phyloP scores from a whole-genome alignment of 2,113 vertebrate genomes.

The Carassius carassius region DNA sequence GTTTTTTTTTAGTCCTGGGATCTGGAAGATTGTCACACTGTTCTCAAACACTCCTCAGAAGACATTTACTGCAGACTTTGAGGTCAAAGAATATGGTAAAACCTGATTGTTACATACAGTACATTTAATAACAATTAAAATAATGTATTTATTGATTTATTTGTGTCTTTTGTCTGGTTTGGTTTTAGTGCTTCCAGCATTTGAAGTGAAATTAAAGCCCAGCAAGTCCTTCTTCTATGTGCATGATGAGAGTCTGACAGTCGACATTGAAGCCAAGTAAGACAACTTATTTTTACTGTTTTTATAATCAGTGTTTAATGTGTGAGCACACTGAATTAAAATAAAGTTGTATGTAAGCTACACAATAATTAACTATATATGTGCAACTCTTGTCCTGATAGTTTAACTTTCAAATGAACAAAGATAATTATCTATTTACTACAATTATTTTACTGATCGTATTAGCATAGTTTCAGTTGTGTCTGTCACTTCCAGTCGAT shows the following conservation, averaged over 20 bases:
- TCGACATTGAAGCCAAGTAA: slow-evolving; percentile 67
- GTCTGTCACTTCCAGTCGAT: neutral
- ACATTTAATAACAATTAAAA: neutral
- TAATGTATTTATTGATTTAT: neutral
- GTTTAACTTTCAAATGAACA: neutral
- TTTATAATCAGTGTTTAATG: no score
- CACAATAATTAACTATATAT: neutral
- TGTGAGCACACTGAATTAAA: neutral
- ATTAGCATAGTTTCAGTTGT: neutral
- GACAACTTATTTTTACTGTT: neutral
- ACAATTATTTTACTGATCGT: neutral
- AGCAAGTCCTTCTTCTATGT: slow-evolving; percentile 76
- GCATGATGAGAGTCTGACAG: slow-evolving; percentile 61
- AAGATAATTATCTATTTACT: neutral
- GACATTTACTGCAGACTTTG: slow-evolving; percentile 59
- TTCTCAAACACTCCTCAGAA: slow-evolving; percentile 47
- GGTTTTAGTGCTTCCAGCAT: slow-evolving; percentile 61
- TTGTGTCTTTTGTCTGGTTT: neutral
- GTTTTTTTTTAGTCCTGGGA: slow-evolving; percentile 29
- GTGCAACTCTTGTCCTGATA: neutral
- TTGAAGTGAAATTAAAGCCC: slow-evolving; percentile 72
- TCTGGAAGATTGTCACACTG: slow-evolving; percentile 52
- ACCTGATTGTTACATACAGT: neutral
- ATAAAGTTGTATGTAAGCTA: neutral
- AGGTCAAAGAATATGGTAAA: slow-evolving; percentile 65